Conservation (phyloP, 2,113 vertebrate species). For the Odontesthes bonariensis region DNA sequence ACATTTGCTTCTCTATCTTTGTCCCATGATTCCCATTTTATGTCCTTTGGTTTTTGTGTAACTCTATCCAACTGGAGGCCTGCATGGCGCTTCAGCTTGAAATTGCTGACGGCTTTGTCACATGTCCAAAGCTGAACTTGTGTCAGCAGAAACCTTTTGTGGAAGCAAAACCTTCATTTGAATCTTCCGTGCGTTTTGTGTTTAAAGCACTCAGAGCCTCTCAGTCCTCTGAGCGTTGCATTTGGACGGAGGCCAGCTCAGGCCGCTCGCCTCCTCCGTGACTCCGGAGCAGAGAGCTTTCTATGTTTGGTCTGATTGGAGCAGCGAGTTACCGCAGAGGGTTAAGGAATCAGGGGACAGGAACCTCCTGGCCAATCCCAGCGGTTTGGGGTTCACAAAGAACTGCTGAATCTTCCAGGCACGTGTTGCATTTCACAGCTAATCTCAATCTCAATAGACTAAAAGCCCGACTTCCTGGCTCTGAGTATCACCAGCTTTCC, state of each 20-base stretch:
- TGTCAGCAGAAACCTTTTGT: too few relatives aligned
- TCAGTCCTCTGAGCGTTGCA: not conserved
- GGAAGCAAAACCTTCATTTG: too few relatives aligned
- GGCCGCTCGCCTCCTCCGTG: not conserved
- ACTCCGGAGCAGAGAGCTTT: not conserved
- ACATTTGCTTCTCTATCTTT: not conserved
- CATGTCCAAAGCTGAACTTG: too few relatives aligned
- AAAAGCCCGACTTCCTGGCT: not conserved
- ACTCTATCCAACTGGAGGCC: too few relatives aligned
- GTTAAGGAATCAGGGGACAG: too few relatives aligned
- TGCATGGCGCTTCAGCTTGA: too few relatives aligned
- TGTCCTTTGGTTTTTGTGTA: too few relatives aligned
- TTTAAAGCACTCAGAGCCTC: not conserved
- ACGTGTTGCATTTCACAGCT: not conserved
- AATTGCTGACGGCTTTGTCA: too few relatives aligned
- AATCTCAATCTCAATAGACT: not conserved
- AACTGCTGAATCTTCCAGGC: not conserved
- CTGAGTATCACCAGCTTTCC: constrained; percentile 19
- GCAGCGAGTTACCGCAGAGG: too few relatives aligned
- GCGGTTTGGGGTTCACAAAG: not conserved
- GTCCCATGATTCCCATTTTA: too few relatives aligned
- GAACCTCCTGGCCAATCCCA: constrained; percentile 3
- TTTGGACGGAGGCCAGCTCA: not conserved
- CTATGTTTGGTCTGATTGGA: too few relatives aligned
- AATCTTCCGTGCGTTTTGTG: too few relatives aligned